Evolutionary conservation across 1,140 invertebrate species (phyloP).

Genomic region (Micrasema minimum): DNA sequence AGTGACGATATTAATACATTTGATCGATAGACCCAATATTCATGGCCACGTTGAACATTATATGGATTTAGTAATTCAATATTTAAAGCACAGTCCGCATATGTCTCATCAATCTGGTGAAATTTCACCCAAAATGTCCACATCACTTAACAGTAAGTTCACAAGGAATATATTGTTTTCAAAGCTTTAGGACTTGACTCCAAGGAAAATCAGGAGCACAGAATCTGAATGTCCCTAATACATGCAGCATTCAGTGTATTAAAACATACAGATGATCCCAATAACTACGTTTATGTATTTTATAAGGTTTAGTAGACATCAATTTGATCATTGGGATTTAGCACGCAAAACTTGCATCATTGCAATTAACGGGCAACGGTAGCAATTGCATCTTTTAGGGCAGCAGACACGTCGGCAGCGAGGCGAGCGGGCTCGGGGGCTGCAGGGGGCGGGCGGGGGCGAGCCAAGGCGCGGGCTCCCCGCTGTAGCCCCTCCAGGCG

Average conservation of each 20-base stretch:
- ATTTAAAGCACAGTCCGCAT: constrained; percentile 25
- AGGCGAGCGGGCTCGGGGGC: constrained; percentile 52
- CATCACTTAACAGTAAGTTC: no score
- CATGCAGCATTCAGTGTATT: no score
- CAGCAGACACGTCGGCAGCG: constrained; percentile 38
- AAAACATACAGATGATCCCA: no score
- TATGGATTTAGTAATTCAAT: no score
- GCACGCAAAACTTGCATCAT: constrained; percentile 4
- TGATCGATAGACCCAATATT: constrained; percentile 23
- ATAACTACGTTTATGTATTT: no score
- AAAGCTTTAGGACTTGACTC: no score
- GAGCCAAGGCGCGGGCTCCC: constrained; percentile 52
- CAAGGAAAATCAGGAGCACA: no score
- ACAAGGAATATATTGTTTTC: no score
- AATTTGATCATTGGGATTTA: not conserved
- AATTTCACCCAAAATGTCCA: no score
- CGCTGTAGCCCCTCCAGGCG: constrained; percentile 83
- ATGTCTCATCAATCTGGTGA: no score
- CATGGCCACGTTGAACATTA: constrained; percentile 30
- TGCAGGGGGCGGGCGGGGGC: constrained; percentile 56
- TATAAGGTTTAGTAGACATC: not conserved
- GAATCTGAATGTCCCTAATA: no score
- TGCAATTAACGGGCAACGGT: constrained; percentile 30
- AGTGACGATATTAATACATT: constrained; percentile 8
- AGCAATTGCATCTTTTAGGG: constrained; percentile 45